Evolutionary conservation across 2,113 vertebrate genomes (phyloP).

Genomic region (Vicugna pacos): DNA sequence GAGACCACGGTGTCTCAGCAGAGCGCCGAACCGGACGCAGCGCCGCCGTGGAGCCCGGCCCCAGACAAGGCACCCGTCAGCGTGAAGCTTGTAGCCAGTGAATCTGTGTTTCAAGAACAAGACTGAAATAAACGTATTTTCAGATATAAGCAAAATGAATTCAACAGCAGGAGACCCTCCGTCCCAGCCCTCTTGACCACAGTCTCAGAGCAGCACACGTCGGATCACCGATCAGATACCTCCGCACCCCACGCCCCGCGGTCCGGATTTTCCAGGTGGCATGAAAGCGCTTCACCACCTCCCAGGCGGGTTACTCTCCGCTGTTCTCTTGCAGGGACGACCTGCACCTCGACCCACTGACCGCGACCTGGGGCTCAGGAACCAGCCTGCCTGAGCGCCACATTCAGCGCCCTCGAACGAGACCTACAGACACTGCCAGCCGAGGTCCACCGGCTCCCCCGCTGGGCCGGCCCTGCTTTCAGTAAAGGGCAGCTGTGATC

Average conservation of each 20-base stretch:
- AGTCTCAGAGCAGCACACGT: neutral
- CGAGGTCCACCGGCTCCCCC: too few relatives aligned
- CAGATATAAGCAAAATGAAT: neutral
- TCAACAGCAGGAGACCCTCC: neutral
- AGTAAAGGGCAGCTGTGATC: neutral
- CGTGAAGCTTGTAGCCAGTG: neutral
- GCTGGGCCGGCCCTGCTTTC: neutral
- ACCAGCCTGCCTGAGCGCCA: neutral
- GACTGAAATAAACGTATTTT: neutral
- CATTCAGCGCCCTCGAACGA: neutral
- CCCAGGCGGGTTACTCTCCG: neutral
- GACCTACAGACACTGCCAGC: neutral
- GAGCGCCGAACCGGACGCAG: too few relatives aligned
- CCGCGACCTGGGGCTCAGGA: neutral
- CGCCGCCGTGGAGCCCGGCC: neutral
- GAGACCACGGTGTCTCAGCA: too few relatives aligned
- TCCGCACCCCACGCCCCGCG: neutral
- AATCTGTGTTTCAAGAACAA: constrained; percentile 35
- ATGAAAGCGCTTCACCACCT: neutral
- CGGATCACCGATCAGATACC: neutral
- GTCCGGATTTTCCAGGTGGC: neutral
- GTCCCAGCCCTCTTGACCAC: neutral
- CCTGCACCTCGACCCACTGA: neutral
- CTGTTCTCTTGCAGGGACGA: neutral
- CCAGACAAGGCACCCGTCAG: neutral